These are phyloP conservation scores for Rhipidura dahli DNA, from an alignment of 2,113 vertebrate genomes.

Conservation along the genomic window DNA sequence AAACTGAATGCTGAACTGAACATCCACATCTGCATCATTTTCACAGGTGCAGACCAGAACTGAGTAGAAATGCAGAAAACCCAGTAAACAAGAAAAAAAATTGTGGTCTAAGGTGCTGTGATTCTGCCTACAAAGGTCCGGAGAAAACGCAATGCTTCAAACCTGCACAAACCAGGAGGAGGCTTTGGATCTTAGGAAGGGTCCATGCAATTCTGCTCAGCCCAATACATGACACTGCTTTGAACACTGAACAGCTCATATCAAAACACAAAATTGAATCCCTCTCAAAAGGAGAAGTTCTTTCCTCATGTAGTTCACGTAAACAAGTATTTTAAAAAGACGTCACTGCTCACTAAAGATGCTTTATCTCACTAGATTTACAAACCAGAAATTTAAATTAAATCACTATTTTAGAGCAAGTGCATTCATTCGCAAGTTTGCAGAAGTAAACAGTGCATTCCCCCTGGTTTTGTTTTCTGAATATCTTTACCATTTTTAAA, in stretches of 20 bases:
- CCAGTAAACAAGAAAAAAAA: background rate
- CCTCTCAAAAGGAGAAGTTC: background rate
- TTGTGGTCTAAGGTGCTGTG: background rate
- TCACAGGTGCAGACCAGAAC: background rate
- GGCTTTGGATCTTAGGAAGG: background rate
- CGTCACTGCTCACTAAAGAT: background rate
- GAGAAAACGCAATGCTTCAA: background rate
- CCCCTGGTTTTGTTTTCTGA: background rate
- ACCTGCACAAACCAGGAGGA: background rate
- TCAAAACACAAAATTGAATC: background rate
- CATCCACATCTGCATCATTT: background rate
- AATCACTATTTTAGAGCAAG: background rate
- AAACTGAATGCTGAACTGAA: background rate
- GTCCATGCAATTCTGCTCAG: background rate
- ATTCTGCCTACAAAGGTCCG: background rate
- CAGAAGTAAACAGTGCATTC: background rate
- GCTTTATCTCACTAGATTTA: background rate
- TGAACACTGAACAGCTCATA: background rate
- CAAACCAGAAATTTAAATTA: background rate
- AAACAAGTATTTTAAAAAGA: background rate
- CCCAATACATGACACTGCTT: background rate
- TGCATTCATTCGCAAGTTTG: background rate
- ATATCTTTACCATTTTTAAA: background rate
- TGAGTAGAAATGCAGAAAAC: background rate
- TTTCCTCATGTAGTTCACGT: background rate